A percentile compares a stretch with the other conserved stretches of the same genome.
Conservation (phyloP, 2,888 invertebrate species). For the Eugnorisma glareosa region DNA sequence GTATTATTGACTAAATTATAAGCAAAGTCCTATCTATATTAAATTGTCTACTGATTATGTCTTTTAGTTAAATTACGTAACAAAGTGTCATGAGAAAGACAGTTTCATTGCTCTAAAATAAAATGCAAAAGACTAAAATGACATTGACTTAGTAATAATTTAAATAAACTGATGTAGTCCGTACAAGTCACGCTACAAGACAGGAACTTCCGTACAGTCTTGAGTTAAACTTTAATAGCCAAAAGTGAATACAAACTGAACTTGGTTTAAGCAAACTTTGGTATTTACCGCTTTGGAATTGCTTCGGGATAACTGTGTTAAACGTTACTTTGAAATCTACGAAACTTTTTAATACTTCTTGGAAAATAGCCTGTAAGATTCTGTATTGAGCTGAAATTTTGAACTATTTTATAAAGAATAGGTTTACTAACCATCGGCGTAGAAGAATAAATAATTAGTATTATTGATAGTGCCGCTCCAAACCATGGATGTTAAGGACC, state of each 20-base stretch:
- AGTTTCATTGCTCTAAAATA: no score
- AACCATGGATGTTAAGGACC: no score
- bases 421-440: background rate
- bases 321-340: slow-evolving; percentile 15
- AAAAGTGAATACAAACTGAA: slow-evolving; percentile 56
- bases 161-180: slow-evolving; percentile 3
- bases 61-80: no score
- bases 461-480: no score
- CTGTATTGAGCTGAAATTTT: background rate
- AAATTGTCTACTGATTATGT: no score
- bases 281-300: slow-evolving; percentile 47
- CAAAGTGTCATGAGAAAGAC: no score
- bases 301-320: slow-evolving; percentile 41
- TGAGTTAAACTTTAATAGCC: slow-evolving; percentile 53
- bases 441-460: background rate
- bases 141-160: slow-evolving; percentile 18
- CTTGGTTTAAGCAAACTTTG: slow-evolving; percentile 45
- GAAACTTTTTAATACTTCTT: slow-evolving; percentile 43
- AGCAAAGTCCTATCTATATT: background rate
- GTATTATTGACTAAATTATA: background rate
- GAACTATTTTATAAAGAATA: background rate
- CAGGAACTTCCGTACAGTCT: slow-evolving; percentile 26
- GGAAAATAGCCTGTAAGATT: background rate
- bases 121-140: background rate
- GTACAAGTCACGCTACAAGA: slow-evolving; percentile 11